These are phyloP conservation scores for Mustela erminea DNA, from an alignment of 2,797 vertebrate species.

Conservation along the genomic window DNA sequence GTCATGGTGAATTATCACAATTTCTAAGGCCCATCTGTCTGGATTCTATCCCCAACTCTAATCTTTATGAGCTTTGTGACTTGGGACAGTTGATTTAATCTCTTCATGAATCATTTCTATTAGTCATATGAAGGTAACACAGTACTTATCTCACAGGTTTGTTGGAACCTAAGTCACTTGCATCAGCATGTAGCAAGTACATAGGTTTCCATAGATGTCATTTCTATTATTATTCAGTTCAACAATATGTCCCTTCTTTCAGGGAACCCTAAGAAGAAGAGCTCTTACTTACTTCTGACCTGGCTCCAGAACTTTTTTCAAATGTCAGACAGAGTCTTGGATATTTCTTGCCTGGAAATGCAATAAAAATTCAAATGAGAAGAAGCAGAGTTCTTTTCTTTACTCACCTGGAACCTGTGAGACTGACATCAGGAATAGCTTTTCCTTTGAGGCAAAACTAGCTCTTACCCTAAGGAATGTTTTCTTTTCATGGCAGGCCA, in stretches of 20 bases:
- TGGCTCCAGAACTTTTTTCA: neutral
- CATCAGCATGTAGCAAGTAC: neutral
- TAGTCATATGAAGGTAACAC: neutral
- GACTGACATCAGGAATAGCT: neutral
- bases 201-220: neutral
- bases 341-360: neutral
- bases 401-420: neutral
- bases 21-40: neutral
- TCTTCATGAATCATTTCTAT: neutral
- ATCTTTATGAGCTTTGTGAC: constrained; percentile 20
- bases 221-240: neutral
- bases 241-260: neutral
- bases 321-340: neutral
- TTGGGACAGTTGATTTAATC: neutral
- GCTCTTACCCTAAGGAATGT: neutral
- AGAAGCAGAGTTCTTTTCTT: neutral
- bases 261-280: neutral
- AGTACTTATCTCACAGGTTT: neutral
- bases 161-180: neutral
- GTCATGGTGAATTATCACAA: neutral
- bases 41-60: neutral
- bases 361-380: neutral
- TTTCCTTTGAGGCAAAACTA: neutral
- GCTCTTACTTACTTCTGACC: neutral
- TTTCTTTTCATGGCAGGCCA: neutral